Percentiles rank a stretch among this genome's conserved stretches.
These are phyloP conservation scores for Ellobius talpinus DNA, from an alignment of 2,113 vertebrate species.

Conservation along the genomic window DNA sequence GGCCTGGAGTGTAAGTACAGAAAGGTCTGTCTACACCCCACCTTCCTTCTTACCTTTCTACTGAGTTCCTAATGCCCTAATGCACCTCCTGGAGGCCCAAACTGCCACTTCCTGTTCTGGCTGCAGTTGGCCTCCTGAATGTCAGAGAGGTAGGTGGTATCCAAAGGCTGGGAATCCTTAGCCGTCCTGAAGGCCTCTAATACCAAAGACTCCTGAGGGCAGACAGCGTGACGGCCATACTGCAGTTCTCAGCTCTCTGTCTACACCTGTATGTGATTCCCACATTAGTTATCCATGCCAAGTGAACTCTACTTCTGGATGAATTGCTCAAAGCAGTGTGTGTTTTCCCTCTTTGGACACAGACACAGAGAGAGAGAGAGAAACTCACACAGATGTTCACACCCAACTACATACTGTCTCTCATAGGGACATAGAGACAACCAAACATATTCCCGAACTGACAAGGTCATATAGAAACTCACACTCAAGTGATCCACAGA, in stretches of 20 bases:
- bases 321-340: background rate
- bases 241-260: background rate
- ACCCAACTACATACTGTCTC: background rate
- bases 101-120: background rate
- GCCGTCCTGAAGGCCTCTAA: background rate
- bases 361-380: background rate
- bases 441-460: background rate
- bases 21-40: accelerated
- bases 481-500: background rate
- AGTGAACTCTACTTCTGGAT: background rate
- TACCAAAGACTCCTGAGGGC: background rate
- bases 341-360: background rate
- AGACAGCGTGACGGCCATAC: background rate
- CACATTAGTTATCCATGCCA: no score
- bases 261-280: background rate
- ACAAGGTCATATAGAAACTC: background rate
- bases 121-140: background rate
- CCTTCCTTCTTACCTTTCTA: background rate
- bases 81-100: background rate
- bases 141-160: background rate
- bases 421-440: background rate
- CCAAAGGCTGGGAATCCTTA: background rate
- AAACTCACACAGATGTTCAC: background rate
- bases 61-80: background rate
- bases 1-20: background rate